Base-by-base conservation (phyloP, 92 coral and sea anemone genomes). In the Pocillopora meandrina region DNA sequence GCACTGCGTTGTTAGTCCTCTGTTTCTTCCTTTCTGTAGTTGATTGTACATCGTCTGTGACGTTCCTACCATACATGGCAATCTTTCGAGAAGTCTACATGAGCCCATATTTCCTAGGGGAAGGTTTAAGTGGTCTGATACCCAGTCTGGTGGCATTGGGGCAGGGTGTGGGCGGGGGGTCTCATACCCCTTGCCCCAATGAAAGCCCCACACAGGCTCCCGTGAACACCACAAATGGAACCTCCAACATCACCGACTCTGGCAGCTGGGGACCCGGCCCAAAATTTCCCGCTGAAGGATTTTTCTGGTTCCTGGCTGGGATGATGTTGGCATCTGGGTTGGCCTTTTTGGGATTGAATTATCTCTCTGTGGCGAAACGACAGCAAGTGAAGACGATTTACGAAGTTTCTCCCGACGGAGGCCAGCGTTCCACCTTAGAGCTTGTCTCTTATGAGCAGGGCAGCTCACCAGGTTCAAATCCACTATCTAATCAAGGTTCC, bases 21-120 rank as follows among this genome's bases (percentile, higher is more conserved):
- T 90, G 93, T 23, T 94, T 96, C 66, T 90, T 91, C 76, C 81
- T 96, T n/a, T 82, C 99, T 10, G 87, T 90, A 81, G 99, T 92
- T 19, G 99, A 96, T 75, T 94, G 98, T 71, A 91, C 95, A 20
- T 97, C 99, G 11, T 95, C 98, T 57, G 99, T 97, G 47, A 85
- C 99, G 15, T 97, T 97, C 58, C 88, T 97, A 12, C 99, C 99
- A 20, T 97, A 87, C 86, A 94, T 97, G 99, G 93, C 98, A 1
- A 85, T 75, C 31, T 92, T 89, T 79, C 92, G 87, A 65, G 83
- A 67, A 66, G 92, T 95, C 16, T 97, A 97, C 87, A 82, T 97
- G 85, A 95, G 98, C 71, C 97, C 99, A 5, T 91, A 91, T 61
- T 97, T 97, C 79, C 92, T 85, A 2, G 99, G 99, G 9, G 95